Conservation (phyloP, 1,140 invertebrate genomes). For the Apolygus lucorum region DNA sequence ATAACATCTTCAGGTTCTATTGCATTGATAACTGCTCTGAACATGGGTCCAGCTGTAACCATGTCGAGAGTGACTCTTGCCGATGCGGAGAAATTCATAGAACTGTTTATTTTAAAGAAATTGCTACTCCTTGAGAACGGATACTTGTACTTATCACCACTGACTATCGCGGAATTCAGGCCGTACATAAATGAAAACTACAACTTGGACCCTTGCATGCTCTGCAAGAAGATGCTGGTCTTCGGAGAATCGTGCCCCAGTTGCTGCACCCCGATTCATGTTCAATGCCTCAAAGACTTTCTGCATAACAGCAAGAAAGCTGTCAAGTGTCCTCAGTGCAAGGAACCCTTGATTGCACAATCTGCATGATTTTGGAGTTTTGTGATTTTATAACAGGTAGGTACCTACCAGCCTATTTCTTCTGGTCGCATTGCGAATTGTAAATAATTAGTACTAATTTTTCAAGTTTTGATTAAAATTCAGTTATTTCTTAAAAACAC, state of each 20-base stretch:
- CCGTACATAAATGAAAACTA: not conserved
- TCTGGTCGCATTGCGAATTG: too few relatives aligned
- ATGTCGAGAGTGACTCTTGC: not conserved
- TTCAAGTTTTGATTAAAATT: too few relatives aligned
- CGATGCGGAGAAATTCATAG: not conserved
- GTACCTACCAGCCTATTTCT: too few relatives aligned
- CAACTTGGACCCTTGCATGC: not conserved
- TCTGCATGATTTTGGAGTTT: too few relatives aligned
- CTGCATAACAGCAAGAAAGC: not conserved
- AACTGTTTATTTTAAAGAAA: not conserved
- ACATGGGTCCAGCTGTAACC: not conserved
- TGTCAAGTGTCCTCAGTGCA: constrained; percentile 6
- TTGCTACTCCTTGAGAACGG: not conserved
- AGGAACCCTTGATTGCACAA: too few relatives aligned
- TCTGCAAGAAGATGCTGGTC: not conserved
- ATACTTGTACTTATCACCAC: not conserved
- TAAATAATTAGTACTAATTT: too few relatives aligned
- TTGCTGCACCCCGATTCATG: not conserved
- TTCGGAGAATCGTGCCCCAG: not conserved
- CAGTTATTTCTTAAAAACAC: too few relatives aligned
- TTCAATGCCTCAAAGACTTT: not conserved
- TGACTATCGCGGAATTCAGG: not conserved
- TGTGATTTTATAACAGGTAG: too few relatives aligned
- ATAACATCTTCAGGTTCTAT: not conserved
- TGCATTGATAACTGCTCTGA: not conserved